phyloP scores from a whole-genome alignment of 53 echinoderm and acorn worm species.

The Mesocentrotus franciscanus region DNA sequence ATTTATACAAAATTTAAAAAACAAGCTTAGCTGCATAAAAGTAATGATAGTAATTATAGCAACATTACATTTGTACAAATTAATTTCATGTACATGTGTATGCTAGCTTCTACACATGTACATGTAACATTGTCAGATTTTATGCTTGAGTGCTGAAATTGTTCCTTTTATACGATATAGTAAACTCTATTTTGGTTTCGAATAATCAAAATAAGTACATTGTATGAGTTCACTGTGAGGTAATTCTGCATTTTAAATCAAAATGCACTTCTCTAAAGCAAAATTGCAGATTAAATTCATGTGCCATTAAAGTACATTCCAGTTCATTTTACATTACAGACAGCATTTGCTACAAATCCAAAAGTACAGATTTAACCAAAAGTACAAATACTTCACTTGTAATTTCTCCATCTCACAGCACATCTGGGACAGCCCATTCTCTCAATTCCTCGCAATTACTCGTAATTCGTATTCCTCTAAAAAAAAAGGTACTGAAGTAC shows the following conservation, averaged over 20 bases:
- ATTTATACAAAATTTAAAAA: too few species aligned
- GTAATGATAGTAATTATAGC: too few species aligned
- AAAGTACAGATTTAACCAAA: conserved; percentile 28
- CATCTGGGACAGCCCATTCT: not conserved
- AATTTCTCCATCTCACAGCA: not conserved
- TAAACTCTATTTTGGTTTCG: not conserved
- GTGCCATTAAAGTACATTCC: not conserved
- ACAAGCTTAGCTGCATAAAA: too few species aligned
- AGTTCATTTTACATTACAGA: conserved; percentile 18
- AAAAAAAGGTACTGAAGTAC: not conserved
- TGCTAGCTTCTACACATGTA: too few species aligned
- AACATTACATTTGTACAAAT: too few species aligned
- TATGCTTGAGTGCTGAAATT: too few species aligned
- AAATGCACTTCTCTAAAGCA: not conserved
- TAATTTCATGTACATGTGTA: not conserved
- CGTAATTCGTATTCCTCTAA: conserved; percentile 37
- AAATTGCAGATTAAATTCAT: not conserved
- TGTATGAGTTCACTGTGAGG: not conserved
- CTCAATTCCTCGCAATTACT: conserved; percentile 31
- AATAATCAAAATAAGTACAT: not conserved
- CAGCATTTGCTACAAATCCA: not conserved
- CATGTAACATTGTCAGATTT: too few species aligned
- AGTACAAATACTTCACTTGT: conserved; percentile 43
- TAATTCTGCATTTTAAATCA: not conserved
- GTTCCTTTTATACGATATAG: too few species aligned